phyloP scores from a whole-genome alignment of 1,140 invertebrate genomes.

The Tetragnatha versicolor region DNA sequence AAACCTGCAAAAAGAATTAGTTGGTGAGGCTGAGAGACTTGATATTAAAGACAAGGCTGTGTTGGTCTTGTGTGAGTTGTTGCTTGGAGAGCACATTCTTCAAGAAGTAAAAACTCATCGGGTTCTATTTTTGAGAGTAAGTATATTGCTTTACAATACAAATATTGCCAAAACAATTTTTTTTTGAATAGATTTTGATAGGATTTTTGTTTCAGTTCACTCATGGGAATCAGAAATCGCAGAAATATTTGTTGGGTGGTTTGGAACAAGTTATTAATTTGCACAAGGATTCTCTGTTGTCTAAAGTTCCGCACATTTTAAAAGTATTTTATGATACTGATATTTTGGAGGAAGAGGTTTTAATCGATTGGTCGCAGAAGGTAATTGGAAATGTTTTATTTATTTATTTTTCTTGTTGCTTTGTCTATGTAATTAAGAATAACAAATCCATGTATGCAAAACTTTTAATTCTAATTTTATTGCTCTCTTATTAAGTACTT shows the following conservation, averaged over 20 bases:
- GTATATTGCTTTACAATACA: constrained; percentile 50
- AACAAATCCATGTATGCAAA: too few relatives aligned
- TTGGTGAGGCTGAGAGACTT: constrained; percentile 93
- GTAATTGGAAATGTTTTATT: constrained; percentile 65
- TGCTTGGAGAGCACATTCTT: constrained; percentile 88
- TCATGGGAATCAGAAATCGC: constrained; percentile 86
- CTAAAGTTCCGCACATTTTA: constrained; percentile 88
- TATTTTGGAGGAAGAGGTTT: constrained; percentile 90
- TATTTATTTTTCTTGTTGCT: neutral
- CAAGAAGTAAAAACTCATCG: constrained; percentile 72
- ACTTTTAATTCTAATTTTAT: too few relatives aligned
- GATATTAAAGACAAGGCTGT: constrained; percentile 95
- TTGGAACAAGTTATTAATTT: constrained; percentile 91
- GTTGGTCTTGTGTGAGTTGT: constrained; percentile 88
- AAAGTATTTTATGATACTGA: constrained; percentile 95
- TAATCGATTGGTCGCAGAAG: constrained; percentile 95
- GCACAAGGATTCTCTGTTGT: constrained; percentile 79
- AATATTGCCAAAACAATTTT: too few relatives aligned
- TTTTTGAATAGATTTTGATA: too few relatives aligned
- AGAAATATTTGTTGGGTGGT: constrained; percentile 93
- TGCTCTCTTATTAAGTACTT: too few relatives aligned
- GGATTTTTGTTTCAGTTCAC: constrained; percentile 83
- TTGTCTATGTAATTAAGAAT: too few relatives aligned
- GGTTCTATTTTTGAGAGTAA: constrained; percentile 68
- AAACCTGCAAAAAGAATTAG: constrained; percentile 78